Evolutionary conservation across 23 tunicate species (phyloP).

Genomic region (Ascidia mentula): DNA sequence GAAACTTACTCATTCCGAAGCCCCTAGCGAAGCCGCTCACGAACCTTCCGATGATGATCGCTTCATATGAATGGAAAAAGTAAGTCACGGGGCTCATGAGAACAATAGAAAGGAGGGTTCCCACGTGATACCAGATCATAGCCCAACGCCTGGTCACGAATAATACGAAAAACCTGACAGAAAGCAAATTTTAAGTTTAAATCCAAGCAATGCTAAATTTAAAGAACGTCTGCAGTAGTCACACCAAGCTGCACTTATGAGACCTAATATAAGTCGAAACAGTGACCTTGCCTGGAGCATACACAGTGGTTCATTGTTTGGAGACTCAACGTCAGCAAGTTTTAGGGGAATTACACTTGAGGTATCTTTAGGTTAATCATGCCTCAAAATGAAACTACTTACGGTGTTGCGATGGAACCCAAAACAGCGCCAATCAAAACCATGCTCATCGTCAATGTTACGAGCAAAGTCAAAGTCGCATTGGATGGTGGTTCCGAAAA

Average conservation of each 20-base stretch:
- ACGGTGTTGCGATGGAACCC: slow-evolving; percentile 9
- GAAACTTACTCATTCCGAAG: slow-evolving; percentile 18
- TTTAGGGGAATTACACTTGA: too few relatives aligned
- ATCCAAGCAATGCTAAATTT: neutral
- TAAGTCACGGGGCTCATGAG: slow-evolving; percentile 14
- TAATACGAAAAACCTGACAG: neutral
- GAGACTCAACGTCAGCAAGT: too few relatives aligned
- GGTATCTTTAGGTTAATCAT: too few relatives aligned
- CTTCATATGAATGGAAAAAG: slow-evolving; percentile 17
- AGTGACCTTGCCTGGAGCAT: too few relatives aligned
- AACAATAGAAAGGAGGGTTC: neutral
- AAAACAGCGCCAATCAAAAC: slow-evolving; percentile 13
- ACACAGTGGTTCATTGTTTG: too few relatives aligned
- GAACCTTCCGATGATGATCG: slow-evolving; percentile 21
- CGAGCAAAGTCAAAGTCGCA: neutral
- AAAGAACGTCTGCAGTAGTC: neutral
- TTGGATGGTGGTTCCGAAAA: neutral
- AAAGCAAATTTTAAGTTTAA: neutral
- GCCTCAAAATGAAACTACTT: neutral
- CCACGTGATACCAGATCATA: slow-evolving; percentile 4
- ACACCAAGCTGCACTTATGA: too few relatives aligned
- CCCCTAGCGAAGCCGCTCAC: slow-evolving; percentile 24
- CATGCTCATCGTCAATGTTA: neutral
- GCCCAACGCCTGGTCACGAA: neutral
- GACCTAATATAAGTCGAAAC: too few relatives aligned